Percentiles rank a stretch among this genome's conserved stretches.
Conservation (phyloP, 2,113 vertebrate species). For the Oriolus oriolus region DNA sequence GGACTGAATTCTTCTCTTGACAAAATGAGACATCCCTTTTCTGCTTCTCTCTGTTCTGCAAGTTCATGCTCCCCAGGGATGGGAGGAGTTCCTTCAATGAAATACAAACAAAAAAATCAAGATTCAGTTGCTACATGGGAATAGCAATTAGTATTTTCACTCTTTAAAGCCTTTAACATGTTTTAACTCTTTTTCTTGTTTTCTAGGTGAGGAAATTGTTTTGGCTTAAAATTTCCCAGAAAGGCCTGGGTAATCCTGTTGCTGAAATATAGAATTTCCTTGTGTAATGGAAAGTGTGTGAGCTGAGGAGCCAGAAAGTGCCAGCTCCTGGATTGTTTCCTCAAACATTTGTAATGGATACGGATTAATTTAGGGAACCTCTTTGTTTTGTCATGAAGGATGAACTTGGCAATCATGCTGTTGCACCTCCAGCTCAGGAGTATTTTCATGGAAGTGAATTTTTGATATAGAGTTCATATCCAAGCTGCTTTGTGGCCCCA, state of each 20-base stretch:
- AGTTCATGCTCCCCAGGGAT: neutral
- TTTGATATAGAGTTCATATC: neutral
- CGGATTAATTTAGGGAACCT: neutral
- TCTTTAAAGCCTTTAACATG: neutral
- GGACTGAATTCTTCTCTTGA: neutral
- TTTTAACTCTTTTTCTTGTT: neutral
- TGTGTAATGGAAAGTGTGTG: neutral
- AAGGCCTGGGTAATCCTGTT: neutral
- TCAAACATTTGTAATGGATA: neutral
- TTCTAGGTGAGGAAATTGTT: neutral
- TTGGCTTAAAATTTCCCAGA: neutral
- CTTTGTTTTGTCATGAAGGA: neutral
- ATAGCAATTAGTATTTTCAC: neutral
- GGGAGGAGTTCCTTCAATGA: conserved; percentile 14
- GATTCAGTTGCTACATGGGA: neutral
- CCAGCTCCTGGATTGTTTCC: neutral
- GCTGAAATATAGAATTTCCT: neutral
- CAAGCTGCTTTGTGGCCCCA: neutral
- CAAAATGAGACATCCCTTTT: neutral
- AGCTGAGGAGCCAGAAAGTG: neutral
- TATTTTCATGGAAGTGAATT: neutral
- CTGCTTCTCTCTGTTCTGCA: neutral
- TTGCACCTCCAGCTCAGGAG: neutral
- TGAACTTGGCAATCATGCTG: neutral
- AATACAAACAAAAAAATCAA: neutral